Conservation (phyloP, 1,140 invertebrate species). For the Kradibia gibbosae region DNA sequence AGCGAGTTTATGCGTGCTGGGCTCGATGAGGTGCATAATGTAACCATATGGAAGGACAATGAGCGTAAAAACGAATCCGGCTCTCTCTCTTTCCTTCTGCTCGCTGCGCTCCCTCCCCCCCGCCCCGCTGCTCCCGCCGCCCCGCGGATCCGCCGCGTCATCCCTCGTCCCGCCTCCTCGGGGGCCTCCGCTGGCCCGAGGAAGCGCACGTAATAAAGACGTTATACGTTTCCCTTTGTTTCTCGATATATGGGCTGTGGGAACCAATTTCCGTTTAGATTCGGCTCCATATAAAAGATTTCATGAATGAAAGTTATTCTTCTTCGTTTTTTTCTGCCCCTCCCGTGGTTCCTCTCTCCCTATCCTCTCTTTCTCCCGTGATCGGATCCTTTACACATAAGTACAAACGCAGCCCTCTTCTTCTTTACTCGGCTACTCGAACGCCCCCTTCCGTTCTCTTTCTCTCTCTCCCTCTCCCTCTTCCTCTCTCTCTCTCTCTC, state of each 20-base stretch:
- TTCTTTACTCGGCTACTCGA: constrained; percentile 15
- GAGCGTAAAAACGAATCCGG: constrained; percentile 39
- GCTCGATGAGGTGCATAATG: constrained; percentile 51
- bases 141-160: too few species aligned
- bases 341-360: constrained; percentile 25
- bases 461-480: neutral
- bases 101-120: constrained; percentile 33
- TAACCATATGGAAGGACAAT: constrained; percentile 54
- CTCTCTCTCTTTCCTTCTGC: constrained; percentile 39
- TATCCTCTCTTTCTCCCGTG: neutral
- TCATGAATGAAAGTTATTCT: constrained; percentile 59
- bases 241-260: constrained; percentile 52
- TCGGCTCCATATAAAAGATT: constrained; percentile 57
- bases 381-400: constrained; percentile 38
- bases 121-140: constrained; percentile 33
- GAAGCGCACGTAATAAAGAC: constrained; percentile 46
- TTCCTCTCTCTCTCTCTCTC: constrained; percentile 40
- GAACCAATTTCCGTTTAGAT: constrained; percentile 58
- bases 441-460: constrained; percentile 47
- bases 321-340: constrained; percentile 37
- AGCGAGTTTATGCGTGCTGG: constrained; percentile 37
- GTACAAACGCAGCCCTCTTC: constrained; percentile 5
- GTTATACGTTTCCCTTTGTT: constrained; percentile 55
- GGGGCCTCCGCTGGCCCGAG: neutral
- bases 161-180: constrained; percentile 22